A percentile compares a stretch with the other conserved stretches of the same genome.
Evolutionary conservation across 2,113 vertebrate species (phyloP).

Genomic region (Acrocephalus arundinaceus): DNA sequence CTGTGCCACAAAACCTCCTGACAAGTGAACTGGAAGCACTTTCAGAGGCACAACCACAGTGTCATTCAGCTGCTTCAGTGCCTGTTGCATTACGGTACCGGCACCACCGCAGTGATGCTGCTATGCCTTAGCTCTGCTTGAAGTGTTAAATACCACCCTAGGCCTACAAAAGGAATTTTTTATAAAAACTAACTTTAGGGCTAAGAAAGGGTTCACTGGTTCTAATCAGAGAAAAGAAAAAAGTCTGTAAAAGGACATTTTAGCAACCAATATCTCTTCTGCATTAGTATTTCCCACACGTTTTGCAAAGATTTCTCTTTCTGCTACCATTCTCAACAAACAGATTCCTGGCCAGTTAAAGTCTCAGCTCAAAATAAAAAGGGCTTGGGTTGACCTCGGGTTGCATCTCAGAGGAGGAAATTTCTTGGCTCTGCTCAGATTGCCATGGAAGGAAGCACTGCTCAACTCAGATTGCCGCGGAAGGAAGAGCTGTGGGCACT

Average conservation of each 20-base stretch:
- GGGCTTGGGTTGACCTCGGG: background rate
- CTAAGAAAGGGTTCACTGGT: background rate
- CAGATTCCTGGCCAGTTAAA: background rate
- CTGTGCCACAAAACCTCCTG: background rate
- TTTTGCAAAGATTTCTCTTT: background rate
- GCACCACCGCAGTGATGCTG: rapidly evolving
- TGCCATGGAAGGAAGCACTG: background rate
- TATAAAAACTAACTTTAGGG: background rate
- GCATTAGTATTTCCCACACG: background rate
- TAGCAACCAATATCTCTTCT: background rate
- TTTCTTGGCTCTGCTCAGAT: background rate
- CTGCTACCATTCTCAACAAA: background rate
- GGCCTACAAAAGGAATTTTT: background rate
- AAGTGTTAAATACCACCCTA: background rate
- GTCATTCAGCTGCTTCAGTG: rapidly evolving
- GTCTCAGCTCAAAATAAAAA: conserved; percentile 25
- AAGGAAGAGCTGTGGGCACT: background rate
- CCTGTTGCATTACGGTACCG: rapidly evolving
- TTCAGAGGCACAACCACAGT: background rate
- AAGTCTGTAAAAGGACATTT: background rate
- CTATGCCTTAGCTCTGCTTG: background rate
- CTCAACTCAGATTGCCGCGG: too few species aligned
- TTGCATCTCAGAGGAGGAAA: background rate
- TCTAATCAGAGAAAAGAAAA: background rate
- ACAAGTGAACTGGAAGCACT: background rate